Percentiles rank a stretch among this genome's conserved stretches.
These are phyloP conservation scores for Enteromius unitaeniatus DNA, from an alignment of 2,797 vertebrate genomes.

Conservation along the genomic window DNA sequence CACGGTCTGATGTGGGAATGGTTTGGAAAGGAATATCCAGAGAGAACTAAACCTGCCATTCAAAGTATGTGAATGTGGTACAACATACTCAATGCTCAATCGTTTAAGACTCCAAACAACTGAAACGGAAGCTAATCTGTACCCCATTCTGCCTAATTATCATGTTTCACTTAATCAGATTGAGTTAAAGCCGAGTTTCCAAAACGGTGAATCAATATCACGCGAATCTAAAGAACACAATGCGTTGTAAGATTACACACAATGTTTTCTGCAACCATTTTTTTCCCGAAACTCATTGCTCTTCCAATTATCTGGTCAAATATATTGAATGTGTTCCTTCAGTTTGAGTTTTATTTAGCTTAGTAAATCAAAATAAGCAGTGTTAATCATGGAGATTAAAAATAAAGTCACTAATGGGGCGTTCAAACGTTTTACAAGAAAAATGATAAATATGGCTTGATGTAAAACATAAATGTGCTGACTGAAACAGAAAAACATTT, in stretches of 20 bases:
- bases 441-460: constrained; percentile 5
- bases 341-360: neutral
- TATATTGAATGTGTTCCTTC: neutral
- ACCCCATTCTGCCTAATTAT: neutral
- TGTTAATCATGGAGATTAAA: neutral
- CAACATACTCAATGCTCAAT: neutral
- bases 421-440: constrained; percentile 8
- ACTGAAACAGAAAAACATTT: neutral
- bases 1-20: neutral
- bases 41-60: neutral
- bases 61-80: neutral
- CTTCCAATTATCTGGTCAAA: neutral
- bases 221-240: neutral
- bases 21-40: neutral
- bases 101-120: constrained; percentile 2
- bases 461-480: neutral
- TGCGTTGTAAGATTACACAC: neutral
- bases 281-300: constrained; percentile 4
- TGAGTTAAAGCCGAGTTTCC: constrained; percentile 15
- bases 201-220: neutral
- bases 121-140: constrained; percentile 9
- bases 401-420: neutral
- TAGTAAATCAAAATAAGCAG: neutral
- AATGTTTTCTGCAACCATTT: neutral
- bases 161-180: constrained; percentile 17